These are phyloP conservation scores for Macrobrachium rosenbergii DNA, from an alignment of 1,140 invertebrate species.

Conservation along the genomic window DNA sequence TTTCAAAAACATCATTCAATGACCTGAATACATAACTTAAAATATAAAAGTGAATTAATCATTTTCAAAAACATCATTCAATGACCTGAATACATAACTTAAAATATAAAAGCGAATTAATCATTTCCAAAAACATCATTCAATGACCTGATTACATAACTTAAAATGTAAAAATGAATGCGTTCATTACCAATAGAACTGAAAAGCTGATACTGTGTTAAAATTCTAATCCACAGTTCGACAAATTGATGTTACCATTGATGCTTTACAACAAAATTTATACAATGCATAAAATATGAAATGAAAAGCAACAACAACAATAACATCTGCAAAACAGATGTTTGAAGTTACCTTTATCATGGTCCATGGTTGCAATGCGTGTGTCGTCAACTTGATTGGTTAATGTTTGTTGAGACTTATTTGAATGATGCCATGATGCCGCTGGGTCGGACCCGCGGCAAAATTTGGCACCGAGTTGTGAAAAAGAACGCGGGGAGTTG, in stretches of 20 bases:
- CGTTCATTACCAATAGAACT: too few relatives aligned
- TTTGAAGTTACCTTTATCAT: slow-evolving; percentile 40
- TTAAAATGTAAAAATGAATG: too few relatives aligned
- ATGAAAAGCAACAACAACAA: neutral
- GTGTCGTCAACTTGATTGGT: slow-evolving; percentile 44
- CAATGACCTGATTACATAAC: too few relatives aligned
- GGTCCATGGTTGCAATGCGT: slow-evolving; percentile 39
- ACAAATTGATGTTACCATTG: too few relatives aligned
- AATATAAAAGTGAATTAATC: neutral
- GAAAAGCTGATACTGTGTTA: too few relatives aligned
- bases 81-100: too few relatives aligned
- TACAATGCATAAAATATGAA: too few relatives aligned
- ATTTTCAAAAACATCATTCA: neutral
- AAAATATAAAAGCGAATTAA: neutral
- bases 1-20: neutral
- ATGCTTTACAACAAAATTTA: too few relatives aligned
- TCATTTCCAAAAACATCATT: neutral
- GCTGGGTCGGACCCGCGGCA: slow-evolving; percentile 44
- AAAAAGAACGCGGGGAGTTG: neutral
- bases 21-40: too few relatives aligned
- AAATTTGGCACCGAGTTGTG: slow-evolving; percentile 29
- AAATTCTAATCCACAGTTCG: too few relatives aligned
- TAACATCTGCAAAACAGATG: too few relatives aligned
- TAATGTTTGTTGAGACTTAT: slow-evolving; percentile 1
- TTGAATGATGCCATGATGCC: slow-evolving; percentile 50